Evolutionary conservation across 2,113 vertebrate genomes (phyloP).

Genomic region (Bubo blakistoni): DNA sequence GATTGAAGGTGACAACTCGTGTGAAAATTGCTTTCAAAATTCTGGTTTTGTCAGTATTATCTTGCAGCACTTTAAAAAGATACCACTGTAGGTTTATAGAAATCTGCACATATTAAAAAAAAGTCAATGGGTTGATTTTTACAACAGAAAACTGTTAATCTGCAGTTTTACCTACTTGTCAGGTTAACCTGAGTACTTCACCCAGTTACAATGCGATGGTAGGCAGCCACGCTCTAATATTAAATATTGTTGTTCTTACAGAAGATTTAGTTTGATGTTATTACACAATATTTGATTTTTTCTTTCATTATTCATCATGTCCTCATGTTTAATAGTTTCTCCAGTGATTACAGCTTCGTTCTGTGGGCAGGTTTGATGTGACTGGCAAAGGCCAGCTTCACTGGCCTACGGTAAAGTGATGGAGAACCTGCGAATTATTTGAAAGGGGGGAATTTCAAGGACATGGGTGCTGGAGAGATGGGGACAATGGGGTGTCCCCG

Average conservation of each 20-base stretch:
- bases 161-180: neutral
- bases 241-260: neutral
- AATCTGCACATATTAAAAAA: neutral
- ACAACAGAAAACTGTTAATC: neutral
- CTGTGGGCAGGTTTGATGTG: neutral
- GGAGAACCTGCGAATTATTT: neutral
- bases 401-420: neutral
- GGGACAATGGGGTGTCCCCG: rapidly evolving
- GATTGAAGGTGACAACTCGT: neutral
- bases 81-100: neutral
- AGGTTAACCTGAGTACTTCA: neutral
- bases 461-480: neutral
- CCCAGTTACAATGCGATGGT: neutral
- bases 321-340: neutral
- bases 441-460: no score
- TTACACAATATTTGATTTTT: neutral
- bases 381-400: neutral
- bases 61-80: neutral
- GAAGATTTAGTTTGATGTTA: neutral
- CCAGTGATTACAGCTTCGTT: neutral
- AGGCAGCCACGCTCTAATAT: neutral
- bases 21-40: neutral
- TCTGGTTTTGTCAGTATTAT: neutral
- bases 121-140: neutral
- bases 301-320: neutral